A percentile compares a stretch with the other conserved stretches of the same genome.
Conservation (phyloP, 2,797 vertebrate genomes). For the Triplophysa yarkandensis region DNA sequence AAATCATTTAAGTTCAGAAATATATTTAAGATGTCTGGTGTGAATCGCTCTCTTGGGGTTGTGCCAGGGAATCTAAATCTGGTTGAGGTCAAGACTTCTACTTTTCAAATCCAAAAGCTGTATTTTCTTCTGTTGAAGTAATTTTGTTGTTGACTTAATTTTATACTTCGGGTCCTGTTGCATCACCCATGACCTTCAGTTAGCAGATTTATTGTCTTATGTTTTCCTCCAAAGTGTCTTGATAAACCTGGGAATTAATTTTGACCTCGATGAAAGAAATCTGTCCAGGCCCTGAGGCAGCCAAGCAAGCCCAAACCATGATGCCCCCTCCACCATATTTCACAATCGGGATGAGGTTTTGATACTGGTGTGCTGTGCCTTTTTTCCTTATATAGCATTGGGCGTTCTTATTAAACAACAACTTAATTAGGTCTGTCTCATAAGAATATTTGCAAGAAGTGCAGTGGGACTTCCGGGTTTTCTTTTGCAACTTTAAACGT, state of each 20-base stretch:
- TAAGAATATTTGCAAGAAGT: not conserved
- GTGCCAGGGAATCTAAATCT: too few species aligned
- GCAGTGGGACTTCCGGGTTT: not conserved
- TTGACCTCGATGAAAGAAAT: not conserved
- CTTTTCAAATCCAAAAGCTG: not conserved
- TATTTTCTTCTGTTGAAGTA: not conserved
- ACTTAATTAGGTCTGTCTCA: not conserved
- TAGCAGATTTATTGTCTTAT: not conserved
- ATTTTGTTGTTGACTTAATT: not conserved
- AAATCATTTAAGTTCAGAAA: not conserved
- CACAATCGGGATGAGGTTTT: not conserved
- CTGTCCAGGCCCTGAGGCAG: not conserved
- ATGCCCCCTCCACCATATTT: not conserved
- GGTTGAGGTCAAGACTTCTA: not conserved
- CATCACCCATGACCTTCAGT: not conserved
- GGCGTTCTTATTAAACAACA: not conserved
- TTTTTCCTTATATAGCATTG: not conserved
- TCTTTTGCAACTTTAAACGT: not conserved
- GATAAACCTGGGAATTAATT: constrained; percentile 9
- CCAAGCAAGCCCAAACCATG: not conserved
- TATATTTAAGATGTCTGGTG: not conserved
- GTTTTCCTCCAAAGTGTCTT: not conserved
- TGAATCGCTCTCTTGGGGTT: constrained; percentile 1
- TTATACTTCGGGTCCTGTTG: not conserved
- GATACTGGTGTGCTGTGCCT: not conserved